Base-by-base conservation (phyloP, 2,797 vertebrate species). In the Protosalanx chinensis region DNA sequence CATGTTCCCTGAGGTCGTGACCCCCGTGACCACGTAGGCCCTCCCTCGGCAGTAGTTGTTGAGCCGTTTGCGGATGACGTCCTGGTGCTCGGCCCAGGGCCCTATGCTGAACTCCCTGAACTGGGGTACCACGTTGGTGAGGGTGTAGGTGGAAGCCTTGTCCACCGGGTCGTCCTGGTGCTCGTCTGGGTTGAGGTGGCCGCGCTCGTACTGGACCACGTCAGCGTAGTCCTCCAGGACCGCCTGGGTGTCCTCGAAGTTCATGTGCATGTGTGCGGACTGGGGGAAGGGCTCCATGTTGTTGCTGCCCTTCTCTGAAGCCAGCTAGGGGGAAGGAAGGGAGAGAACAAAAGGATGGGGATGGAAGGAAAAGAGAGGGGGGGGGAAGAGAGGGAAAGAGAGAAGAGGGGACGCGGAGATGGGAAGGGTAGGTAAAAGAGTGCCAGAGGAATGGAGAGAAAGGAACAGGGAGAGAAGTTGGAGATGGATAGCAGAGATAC, bases 231-330 rank as follows among this genome's bases (percentile, higher is more conserved):
- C 90, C 70, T 91, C 90, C 59, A 91, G 86, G 10, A 91, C 82
- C 0, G 89, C 88, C 72, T 91, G 90, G n/a, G 71, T 86, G 79
- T 90, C 90, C 76, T 91, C 88, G n/a, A 93, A 89, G 85, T 91
- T 91, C 85, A 87, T 89, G 16, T 91, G 88, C 88, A 90, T 90
- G 68, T 53, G 70, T 18, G 81, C 62, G 15, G 88, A 86, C 32
- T 89, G 86, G 4, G 87, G 90, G 37, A 93, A 92, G 27, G 91
- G 81, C 79, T 91, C 86, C 91, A 92, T 92, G 80, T 91, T 91
- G 68, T 83, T 89, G 76, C 85, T 91, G 71, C 86, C 87, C 66
- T 91, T 91, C 1, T 89, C 87, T 65, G 89, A 89, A 0, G 87
- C 88, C 72, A 92, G 72, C 91, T 92, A n/a, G 6, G n/a, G 41